Percentiles rank a stretch among this genome's conserved stretches.
These are phyloP conservation scores for Pseudomyrmex sp. DNA, from an alignment of 1,140 invertebrate genomes.

Conservation along the genomic window DNA sequence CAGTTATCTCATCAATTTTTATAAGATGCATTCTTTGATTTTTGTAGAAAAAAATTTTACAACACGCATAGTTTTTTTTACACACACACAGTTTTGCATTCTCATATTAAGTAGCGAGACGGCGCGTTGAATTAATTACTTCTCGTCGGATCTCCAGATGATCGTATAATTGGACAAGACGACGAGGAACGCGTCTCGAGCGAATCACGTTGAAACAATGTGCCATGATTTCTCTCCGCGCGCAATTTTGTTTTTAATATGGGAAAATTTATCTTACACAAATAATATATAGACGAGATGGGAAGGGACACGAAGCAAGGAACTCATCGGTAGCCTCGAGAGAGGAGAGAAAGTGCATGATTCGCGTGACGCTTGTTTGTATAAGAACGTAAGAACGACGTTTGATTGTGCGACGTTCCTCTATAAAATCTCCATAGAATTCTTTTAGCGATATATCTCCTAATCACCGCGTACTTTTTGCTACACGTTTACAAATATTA, in stretches of 20 bases:
- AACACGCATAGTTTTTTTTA: too few relatives aligned
- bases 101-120: too few relatives aligned
- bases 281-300: constrained; percentile 9
- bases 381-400: constrained; percentile 23
- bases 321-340: constrained; percentile 48
- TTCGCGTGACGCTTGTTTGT: constrained; percentile 34
- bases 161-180: not conserved
- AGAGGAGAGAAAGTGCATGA: constrained; percentile 65
- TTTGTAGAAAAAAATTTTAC: too few relatives aligned
- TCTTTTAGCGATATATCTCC: not conserved
- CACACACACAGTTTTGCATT: too few relatives aligned
- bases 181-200: not conserved
- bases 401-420: not conserved
- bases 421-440: not conserved
- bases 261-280: constrained; percentile 8
- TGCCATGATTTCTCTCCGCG: constrained; percentile 5
- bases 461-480: not conserved
- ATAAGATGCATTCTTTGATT: too few relatives aligned
- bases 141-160: not conserved
- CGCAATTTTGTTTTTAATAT: constrained; percentile 10
- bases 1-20: too few relatives aligned
- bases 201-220: not conserved
- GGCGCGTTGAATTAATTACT: not conserved
- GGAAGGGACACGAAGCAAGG: constrained; percentile 22
- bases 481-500: not conserved